Conservation (phyloP, 2,888 invertebrate genomes). For the Cylloceria caligata region DNA sequence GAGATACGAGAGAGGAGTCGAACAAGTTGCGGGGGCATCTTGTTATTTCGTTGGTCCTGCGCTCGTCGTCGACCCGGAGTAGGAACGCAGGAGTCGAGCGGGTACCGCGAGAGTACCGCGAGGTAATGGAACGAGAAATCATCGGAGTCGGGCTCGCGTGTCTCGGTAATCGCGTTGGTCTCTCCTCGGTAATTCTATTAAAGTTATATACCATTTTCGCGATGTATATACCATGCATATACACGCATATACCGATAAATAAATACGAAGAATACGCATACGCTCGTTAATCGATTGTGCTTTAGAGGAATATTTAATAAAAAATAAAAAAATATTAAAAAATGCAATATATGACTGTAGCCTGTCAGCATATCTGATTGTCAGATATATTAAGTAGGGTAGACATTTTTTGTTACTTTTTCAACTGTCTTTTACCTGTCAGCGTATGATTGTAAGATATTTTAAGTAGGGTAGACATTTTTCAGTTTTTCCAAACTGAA, state of each 20-base stretch:
- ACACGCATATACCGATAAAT: not conserved
- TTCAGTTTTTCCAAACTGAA: not conserved
- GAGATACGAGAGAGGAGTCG: slow-evolving; percentile 63
- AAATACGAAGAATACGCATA: slow-evolving; percentile 47
- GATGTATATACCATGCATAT: slow-evolving; percentile 1
- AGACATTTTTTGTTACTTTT: not conserved
- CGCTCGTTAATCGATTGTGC: slow-evolving; percentile 49
- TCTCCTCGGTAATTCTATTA: slow-evolving; percentile 63
- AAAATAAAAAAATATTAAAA: slow-evolving; percentile 20
- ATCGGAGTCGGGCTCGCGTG: slow-evolving; percentile 68
- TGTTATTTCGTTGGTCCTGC: slow-evolving; percentile 63
- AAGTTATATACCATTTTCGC: slow-evolving; percentile 45
- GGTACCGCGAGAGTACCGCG: slow-evolving; percentile 16
- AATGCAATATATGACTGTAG: not conserved
- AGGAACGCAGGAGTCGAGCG: not conserved
- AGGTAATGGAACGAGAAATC: slow-evolving; percentile 69
- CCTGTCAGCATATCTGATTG: not conserved
- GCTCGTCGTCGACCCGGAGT: slow-evolving; percentile 37
- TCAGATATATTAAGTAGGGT: slow-evolving; percentile 5
- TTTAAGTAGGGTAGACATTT: not conserved
- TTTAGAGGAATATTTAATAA: slow-evolving; percentile 33
- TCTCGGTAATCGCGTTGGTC: slow-evolving; percentile 66
- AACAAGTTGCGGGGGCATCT: slow-evolving; percentile 64
- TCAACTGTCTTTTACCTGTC: not conserved
- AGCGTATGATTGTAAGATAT: not conserved